Conservation (phyloP, 2,797 vertebrate genomes). For the Cyclopterus lumpus region DNA sequence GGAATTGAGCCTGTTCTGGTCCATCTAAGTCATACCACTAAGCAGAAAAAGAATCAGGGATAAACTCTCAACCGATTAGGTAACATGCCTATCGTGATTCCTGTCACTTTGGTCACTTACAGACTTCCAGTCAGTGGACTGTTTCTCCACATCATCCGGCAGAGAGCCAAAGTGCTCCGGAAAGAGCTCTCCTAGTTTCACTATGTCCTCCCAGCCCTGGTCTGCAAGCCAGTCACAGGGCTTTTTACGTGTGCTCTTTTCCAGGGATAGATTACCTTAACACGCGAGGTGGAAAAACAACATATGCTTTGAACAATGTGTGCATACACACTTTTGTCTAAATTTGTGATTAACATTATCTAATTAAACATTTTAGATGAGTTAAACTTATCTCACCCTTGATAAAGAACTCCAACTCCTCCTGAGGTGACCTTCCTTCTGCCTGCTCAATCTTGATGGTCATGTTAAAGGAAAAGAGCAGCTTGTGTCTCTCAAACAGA, state of each 20-base stretch:
- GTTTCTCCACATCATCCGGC: conserved; percentile 88
- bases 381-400: conserved; percentile 86
- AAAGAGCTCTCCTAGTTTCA: conserved; percentile 88
- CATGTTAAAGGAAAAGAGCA: conserved; percentile 96
- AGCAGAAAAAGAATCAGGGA: conserved; percentile 11
- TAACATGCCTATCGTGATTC: background rate
- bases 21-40: conserved; percentile 94
- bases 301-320: conserved; percentile 6
- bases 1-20: conserved; percentile 88
- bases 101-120: conserved; percentile 78
- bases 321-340: background rate
- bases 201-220: conserved; percentile 95
- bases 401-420: conserved; percentile 95
- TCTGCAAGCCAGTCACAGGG: conserved; percentile 90
- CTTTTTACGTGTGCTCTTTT: conserved; percentile 90
- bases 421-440: conserved; percentile 88
- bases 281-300: background rate
- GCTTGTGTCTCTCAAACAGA: conserved; percentile 95
- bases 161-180: conserved; percentile 86
- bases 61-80: conserved; percentile 13
- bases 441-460: conserved; percentile 95
- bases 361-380: background rate
- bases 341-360: background rate
- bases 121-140: conserved; percentile 86
- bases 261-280: conserved; percentile 93